These are phyloP conservation scores for Axinella damicornis DNA, from an alignment of 37 sponge, comb jelly and placozoan genomes.

Conservation along the genomic window DNA sequence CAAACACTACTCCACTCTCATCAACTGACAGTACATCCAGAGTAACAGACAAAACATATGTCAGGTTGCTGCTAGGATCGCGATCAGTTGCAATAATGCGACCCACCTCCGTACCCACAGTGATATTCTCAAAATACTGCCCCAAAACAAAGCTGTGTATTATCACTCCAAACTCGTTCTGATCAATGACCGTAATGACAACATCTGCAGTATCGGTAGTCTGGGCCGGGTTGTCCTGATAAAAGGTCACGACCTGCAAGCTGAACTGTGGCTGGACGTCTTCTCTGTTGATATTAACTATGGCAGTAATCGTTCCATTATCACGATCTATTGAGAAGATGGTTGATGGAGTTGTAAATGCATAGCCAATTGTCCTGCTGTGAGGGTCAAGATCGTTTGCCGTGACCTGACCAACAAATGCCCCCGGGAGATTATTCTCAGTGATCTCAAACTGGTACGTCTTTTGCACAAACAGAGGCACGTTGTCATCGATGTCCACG, in stretches of 20 bases:
- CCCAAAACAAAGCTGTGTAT: constrained; percentile 19
- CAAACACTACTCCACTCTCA: constrained; percentile 40
- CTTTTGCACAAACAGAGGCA: constrained; percentile 40
- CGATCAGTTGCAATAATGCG: constrained; percentile 40
- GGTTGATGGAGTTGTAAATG: background rate
- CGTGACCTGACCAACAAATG: constrained; percentile 45
- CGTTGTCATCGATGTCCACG: constrained; percentile 50
- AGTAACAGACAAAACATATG: constrained; percentile 26
- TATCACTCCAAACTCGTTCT: constrained; percentile 28
- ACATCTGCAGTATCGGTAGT: constrained; percentile 48
- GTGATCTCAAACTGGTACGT: constrained; percentile 38
- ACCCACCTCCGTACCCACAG: constrained; percentile 27
- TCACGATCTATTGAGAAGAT: constrained; percentile 39
- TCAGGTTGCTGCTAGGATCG: constrained; percentile 42
- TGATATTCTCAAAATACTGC: constrained; percentile 9
- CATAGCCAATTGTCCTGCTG: constrained; percentile 41
- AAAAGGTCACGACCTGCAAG: constrained; percentile 31
- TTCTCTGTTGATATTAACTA: constrained; percentile 3
- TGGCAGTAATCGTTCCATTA: constrained; percentile 47
- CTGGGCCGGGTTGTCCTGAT: constrained; percentile 11
- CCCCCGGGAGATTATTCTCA: constrained; percentile 27
- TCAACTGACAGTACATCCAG: constrained; percentile 46
- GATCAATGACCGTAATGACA: constrained; percentile 38
- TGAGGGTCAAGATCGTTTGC: constrained; percentile 67
- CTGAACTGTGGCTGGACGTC: background rate